phyloP scores from a whole-genome alignment of 1,140 invertebrate species.

The Neodiprion virginianus region DNA sequence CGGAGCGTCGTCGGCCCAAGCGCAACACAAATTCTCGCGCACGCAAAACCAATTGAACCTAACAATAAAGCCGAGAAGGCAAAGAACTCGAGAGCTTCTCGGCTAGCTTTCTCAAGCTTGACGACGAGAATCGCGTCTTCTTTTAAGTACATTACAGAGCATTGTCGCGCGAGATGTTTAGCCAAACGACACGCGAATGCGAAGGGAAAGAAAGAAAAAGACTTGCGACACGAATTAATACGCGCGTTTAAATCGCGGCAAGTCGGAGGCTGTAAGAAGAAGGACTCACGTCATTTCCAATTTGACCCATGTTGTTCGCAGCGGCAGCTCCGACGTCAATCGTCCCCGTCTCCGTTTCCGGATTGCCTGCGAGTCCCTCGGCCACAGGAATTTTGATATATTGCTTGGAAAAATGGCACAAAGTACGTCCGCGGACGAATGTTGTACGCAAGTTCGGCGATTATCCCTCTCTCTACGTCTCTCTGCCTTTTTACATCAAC shows the following conservation, averaged over 20 bases:
- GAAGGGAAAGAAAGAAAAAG: conserved; percentile 2
- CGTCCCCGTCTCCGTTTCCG: conserved; percentile 55
- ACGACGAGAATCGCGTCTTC: neutral
- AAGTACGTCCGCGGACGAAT: conserved; percentile 22
- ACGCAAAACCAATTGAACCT: neutral
- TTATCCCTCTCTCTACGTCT: neutral
- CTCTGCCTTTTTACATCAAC: neutral
- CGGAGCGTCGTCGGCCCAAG: conserved; percentile 7
- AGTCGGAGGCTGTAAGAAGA: neutral
- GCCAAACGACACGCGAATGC: neutral
- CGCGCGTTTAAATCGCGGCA: neutral
- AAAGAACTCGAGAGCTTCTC: neutral
- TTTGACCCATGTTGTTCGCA: conserved; percentile 65
- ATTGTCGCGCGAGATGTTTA: neutral
- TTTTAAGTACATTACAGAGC: neutral
- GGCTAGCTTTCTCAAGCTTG: neutral
- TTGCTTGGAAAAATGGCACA: conserved; percentile 21
- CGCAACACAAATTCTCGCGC: too few species aligned
- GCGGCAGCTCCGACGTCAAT: conserved; percentile 49
- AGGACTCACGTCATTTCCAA: conserved; percentile 63
- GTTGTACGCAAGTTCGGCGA: conserved; percentile 8
- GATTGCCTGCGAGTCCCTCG: conserved; percentile 53
- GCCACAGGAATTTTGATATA: conserved; percentile 63
- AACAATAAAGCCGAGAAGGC: conserved; percentile 23
- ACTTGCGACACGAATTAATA: conserved; percentile 14